phyloP scores from a whole-genome alignment of 1,140 invertebrate species.

The Platyscapa corneri region DNA sequence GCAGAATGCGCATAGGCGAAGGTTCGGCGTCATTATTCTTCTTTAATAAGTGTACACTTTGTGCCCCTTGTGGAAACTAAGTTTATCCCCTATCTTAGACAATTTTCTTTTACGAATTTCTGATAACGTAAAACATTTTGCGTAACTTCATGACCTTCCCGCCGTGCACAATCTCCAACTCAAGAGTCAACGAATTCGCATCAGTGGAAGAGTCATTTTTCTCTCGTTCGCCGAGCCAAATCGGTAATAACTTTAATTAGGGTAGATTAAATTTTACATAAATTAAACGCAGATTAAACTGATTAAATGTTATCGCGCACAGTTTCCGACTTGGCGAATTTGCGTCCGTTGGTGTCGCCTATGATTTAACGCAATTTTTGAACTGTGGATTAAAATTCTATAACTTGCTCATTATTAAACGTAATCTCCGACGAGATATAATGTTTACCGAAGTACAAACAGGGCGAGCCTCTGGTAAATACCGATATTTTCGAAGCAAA shows the following conservation, averaged over 20 bases:
- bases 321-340: no score
- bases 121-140: constrained; percentile 50
- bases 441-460: no score
- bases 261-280: no score
- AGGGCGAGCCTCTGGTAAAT: no score
- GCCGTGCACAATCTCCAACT: background rate
- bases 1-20: background rate
- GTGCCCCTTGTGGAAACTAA: constrained; percentile 9
- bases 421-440: no score
- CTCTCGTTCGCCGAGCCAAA: background rate
- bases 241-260: background rate
- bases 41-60: constrained; percentile 47
- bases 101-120: constrained; percentile 43
- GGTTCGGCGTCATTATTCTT: constrained; percentile 11
- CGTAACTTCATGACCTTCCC: constrained; percentile 11
- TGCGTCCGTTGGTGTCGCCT: no score
- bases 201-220: constrained; percentile 1
- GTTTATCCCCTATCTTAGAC: constrained; percentile 1
- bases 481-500: no score
- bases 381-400: no score
- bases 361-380: no score
- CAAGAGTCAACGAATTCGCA: constrained; percentile 25
- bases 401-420: no score
- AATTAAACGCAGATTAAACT: no score
- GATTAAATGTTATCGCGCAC: no score